phyloP scores from a whole-genome alignment of 2,113 vertebrate species.

The Podarcis raffonei region DNA sequence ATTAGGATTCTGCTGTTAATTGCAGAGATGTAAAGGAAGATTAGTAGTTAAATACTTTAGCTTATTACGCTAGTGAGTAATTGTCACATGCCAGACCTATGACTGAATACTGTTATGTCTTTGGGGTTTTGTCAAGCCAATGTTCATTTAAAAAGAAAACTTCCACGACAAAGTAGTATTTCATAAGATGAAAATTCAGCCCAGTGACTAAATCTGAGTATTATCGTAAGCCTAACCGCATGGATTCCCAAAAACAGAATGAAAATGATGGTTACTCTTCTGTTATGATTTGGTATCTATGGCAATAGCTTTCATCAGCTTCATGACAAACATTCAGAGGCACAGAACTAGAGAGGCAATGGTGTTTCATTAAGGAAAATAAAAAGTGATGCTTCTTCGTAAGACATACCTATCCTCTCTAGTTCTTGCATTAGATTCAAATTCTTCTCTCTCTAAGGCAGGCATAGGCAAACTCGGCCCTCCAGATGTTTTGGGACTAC shows the following conservation, averaged over 20 bases:
- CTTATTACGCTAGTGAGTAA: not conserved
- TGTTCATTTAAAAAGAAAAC: constrained; percentile 27
- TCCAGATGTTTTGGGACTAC: no score
- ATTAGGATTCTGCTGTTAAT: not conserved
- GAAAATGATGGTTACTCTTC: constrained; percentile 58
- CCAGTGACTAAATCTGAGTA: constrained; percentile 26
- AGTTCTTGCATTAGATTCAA: not conserved
- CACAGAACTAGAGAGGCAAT: constrained; percentile 43
- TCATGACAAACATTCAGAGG: constrained; percentile 60
- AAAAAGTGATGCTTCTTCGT: not conserved
- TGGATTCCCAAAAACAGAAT: constrained; percentile 30
- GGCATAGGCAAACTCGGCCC: no score
- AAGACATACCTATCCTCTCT: not conserved
- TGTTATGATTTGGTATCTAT: constrained; percentile 67
- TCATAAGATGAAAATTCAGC: constrained; percentile 25
- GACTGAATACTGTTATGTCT: not conserved
- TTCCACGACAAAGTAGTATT: not conserved
- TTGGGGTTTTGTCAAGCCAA: not conserved
- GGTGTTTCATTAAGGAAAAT: constrained; percentile 36
- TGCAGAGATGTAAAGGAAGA: not conserved
- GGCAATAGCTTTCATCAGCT: constrained; percentile 59
- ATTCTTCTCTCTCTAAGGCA: not conserved
- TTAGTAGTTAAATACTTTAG: constrained; percentile 8
- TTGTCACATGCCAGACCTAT: not conserved
- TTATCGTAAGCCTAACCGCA: constrained; percentile 40